Evolutionary conservation across 2,113 vertebrate genomes (phyloP).

Genomic region (Silurus asotus): DNA sequence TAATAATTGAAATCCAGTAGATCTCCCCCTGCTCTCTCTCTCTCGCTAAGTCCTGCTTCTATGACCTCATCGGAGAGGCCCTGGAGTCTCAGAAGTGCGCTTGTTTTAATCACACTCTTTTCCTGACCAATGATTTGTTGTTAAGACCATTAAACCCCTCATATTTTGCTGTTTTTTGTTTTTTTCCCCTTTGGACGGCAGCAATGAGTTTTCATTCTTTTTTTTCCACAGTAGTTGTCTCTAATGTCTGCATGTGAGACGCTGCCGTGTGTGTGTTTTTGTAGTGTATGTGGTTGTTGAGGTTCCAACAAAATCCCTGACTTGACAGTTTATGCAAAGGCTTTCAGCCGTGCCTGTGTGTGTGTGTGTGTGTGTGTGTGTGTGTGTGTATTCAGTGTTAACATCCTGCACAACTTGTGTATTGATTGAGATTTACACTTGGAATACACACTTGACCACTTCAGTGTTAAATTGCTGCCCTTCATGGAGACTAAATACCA

Average conservation of each 20-base stretch:
- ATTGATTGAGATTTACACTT: not conserved
- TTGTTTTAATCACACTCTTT: too few relatives aligned
- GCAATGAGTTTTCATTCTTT: too few relatives aligned
- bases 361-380: not conserved
- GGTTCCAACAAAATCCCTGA: not conserved
- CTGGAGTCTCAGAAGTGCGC: too few relatives aligned
- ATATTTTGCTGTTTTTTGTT: too few relatives aligned
- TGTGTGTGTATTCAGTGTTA: not conserved
- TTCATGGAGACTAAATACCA: not conserved
- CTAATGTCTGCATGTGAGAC: not conserved
- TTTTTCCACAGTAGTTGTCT: too few relatives aligned
- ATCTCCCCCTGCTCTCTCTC: too few relatives aligned
- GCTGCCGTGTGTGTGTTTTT: not conserved
- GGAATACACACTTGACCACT: not conserved
- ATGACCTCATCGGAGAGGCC: too few relatives aligned
- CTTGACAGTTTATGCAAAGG: not conserved
- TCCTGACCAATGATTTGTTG: too few relatives aligned
- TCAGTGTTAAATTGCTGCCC: not conserved
- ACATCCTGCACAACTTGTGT: not conserved
- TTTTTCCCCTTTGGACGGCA: too few relatives aligned
- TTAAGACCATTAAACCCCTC: too few relatives aligned
- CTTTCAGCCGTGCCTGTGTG: not conserved
- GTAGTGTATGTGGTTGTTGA: not conserved
- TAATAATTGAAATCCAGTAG: too few relatives aligned
- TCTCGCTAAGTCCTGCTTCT: too few relatives aligned